Evolutionary conservation across 2,888 invertebrate genomes (phyloP).

Genomic region (Aspidapion aeneum): DNA sequence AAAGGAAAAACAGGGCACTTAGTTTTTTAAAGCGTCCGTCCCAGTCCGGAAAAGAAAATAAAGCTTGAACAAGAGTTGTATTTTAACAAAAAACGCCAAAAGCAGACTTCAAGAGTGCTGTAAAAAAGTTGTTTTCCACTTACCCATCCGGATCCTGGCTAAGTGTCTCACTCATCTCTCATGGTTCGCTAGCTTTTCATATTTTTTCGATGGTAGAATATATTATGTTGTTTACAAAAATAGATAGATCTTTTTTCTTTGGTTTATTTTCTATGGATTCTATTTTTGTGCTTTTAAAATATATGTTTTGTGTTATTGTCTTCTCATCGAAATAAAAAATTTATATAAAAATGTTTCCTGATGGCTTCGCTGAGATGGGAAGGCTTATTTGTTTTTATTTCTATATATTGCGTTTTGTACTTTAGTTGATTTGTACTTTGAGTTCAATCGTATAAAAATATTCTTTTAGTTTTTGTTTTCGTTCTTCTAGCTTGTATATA

Average conservation of each 20-base stretch:
- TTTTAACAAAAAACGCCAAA: too few species aligned
- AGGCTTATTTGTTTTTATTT: not conserved
- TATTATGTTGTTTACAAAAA: not conserved
- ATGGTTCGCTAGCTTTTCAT: constrained; percentile 26
- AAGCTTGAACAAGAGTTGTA: too few species aligned
- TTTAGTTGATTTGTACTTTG: constrained; percentile 46
- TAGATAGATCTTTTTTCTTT: not conserved
- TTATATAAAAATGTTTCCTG: constrained; percentile 35
- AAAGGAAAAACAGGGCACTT: too few species aligned
- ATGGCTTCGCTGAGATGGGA: constrained; percentile 43
- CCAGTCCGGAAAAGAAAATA: too few species aligned
- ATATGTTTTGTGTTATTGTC: not conserved
- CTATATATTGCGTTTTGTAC: constrained; percentile 45
- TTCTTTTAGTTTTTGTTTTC: constrained; percentile 36
- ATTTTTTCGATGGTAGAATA: not conserved
- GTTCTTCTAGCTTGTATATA: constrained; percentile 19
- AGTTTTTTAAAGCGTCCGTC: too few species aligned
- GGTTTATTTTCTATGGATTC: not conserved
- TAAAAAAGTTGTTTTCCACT: too few species aligned
- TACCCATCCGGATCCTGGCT: constrained; percentile 51
- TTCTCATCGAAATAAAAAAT: not conserved
- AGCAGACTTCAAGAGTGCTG: too few species aligned
- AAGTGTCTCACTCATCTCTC: constrained; percentile 50
- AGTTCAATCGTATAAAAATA: constrained; percentile 44
- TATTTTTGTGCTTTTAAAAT: not conserved